phyloP scores from a whole-genome alignment of 2,797 vertebrate species.

The Gobionotothen gibberifrons region DNA sequence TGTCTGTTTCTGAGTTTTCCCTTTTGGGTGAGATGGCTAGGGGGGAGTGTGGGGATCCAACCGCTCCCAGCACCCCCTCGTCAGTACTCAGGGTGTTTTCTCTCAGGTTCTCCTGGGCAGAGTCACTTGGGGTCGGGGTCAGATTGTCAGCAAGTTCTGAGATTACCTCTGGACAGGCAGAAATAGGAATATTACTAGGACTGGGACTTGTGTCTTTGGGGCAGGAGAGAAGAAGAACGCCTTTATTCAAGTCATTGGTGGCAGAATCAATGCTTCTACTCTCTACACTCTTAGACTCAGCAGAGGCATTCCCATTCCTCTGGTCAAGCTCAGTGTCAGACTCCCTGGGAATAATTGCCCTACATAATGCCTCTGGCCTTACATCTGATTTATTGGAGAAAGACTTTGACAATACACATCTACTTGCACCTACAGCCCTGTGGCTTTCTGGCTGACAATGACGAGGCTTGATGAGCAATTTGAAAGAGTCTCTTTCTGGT shows the following conservation, averaged over 20 bases:
- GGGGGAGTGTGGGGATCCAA: conserved; percentile 81
- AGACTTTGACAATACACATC: conserved; percentile 64
- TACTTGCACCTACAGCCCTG: conserved; percentile 64
- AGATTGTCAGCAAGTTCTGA: conserved; percentile 83
- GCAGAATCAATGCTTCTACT: conserved; percentile 64
- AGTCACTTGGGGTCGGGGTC: conserved; percentile 73
- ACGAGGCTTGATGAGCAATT: conserved; percentile 77
- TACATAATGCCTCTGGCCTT: conserved; percentile 48
- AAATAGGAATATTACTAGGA: conserved; percentile 87
- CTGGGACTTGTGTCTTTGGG: conserved; percentile 82
- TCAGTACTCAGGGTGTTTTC: conserved; percentile 82
- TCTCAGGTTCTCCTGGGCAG: conserved; percentile 85
- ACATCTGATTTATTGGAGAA: conserved; percentile 59
- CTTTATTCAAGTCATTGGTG: conserved; percentile 89
- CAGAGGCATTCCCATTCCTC: conserved; percentile 76
- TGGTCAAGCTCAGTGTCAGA: conserved; percentile 74
- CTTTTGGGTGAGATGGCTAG: conserved; percentile 87
- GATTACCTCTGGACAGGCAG: conserved; percentile 76
- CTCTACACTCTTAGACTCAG: conserved; percentile 50
- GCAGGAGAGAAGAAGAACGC: conserved; percentile 81
- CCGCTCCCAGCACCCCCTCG: conserved; percentile 74
- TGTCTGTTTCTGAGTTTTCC: conserved; percentile 85
- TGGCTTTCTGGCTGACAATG: conserved; percentile 66
- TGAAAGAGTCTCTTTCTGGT: conserved; percentile 80
- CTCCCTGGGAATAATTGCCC: conserved; percentile 39